Base-by-base conservation (phyloP, 2,888 invertebrate genomes). In the Drosophila buzzatii region DNA sequence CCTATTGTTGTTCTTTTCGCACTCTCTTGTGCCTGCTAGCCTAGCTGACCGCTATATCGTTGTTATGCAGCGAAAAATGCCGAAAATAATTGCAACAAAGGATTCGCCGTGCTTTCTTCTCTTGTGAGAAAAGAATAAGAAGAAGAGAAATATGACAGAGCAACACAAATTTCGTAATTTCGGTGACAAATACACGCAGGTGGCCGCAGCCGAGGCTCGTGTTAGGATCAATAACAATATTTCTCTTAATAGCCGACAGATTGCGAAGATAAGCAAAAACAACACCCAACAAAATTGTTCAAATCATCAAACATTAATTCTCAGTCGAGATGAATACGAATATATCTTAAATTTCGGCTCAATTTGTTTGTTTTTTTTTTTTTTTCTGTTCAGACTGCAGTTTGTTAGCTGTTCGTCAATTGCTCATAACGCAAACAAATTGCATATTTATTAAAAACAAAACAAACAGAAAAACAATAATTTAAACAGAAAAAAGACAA, bases 41-140 rank as follows among this genome's bases (percentile, higher is more conserved):
- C n/a, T 27, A 18, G 6, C n/a, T n/a, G 10, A 5, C 23, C 1
- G n/a, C 33, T 58, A 70, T 52, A 62, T 16, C 23, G 45, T 53
- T 41, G 20, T 31, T 47, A 33, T 56, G 62, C 57, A 33, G 59
- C 64, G 37, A 58, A 61, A 63, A 37, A 63, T 58, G 42, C 65
- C 63, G 70, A 73, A 77, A 67, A 77, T 73, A 67, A 58, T 59
- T 55, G 6, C 51, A 52, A 72, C 72, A 76, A 77, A 77, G 70
- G 67, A 73, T 73, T 51, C 49, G 59, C 55, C 70, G 78, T 66
- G 64, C 64, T 20, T 20, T 35, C 67, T 39, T 27, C 55, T 5
- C 35, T 20, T 14, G 61, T 45, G 27, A 27, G 27, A 27, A 37
- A 7, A 10, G 20, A 3, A n/a, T 1, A 42, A 31, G 3, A 8